Evolutionary conservation across 92 coral and sea anemone genomes (phyloP).

Genomic region (Plumapathes pennacea): DNA sequence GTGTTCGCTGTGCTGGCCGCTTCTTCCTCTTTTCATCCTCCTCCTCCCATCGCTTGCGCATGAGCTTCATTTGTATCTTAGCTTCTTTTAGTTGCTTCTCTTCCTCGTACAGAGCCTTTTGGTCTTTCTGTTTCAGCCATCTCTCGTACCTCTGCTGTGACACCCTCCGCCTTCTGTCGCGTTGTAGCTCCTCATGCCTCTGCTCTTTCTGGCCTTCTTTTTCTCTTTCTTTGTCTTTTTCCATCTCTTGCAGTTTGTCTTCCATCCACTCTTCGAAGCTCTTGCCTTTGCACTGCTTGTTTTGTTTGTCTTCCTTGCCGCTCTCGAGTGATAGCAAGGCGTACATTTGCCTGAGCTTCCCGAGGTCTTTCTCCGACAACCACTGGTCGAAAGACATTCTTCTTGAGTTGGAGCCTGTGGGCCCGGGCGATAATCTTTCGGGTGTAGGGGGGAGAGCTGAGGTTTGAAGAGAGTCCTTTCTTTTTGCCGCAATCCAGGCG

Average conservation of each 20-base stretch:
- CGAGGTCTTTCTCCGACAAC: constrained; percentile 82
- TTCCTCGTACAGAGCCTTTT: constrained; percentile 66
- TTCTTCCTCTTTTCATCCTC: constrained; percentile 78
- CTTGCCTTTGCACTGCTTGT: constrained; percentile 65
- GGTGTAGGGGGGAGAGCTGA: constrained; percentile 36
- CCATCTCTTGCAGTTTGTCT: constrained; percentile 72
- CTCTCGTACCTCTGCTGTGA: constrained; percentile 82
- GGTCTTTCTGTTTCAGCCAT: constrained; percentile 92
- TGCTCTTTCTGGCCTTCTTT: constrained; percentile 60
- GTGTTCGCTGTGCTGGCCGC: constrained; percentile 50
- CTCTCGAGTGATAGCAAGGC: constrained; percentile 61
- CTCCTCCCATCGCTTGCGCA: constrained; percentile 87
- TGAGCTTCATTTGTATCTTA: constrained; percentile 54
- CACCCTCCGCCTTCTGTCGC: constrained; percentile 63
- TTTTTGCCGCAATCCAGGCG: constrained; percentile 80
- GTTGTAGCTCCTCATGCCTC: constrained; percentile 51
- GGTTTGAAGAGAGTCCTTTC: constrained; percentile 54
- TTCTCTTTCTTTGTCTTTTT: constrained; percentile 59
- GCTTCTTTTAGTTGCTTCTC: constrained; percentile 75
- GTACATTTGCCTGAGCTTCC: constrained; percentile 60
- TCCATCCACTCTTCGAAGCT: constrained; percentile 92
- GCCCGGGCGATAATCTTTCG: constrained; percentile 8
- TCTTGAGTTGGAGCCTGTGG: constrained; percentile 25
- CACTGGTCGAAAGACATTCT: constrained; percentile 86
- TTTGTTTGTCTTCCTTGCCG: constrained; percentile 64